A percentile compares a stretch with the other conserved stretches of the same genome.
Conservation (phyloP, 2,888 invertebrate genomes). For the Nephrocerus scutellatus region DNA sequence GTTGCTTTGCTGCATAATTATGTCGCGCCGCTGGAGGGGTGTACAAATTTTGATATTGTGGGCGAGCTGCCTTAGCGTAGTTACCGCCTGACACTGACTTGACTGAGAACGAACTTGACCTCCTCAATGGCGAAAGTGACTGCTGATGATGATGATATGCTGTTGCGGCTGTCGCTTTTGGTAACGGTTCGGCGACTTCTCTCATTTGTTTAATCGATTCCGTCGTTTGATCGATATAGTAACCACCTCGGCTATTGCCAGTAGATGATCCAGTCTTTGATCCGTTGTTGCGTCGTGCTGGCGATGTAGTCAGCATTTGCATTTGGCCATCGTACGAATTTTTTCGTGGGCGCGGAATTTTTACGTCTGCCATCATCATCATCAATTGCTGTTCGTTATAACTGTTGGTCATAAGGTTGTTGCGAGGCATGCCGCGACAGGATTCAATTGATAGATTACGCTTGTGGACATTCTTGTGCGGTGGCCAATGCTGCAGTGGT, state of each 20-base stretch:
- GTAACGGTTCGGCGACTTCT: constrained; percentile 22
- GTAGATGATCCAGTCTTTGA: constrained; percentile 10
- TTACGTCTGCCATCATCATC: constrained; percentile 33
- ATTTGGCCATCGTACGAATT: constrained; percentile 43
- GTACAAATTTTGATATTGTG: constrained; percentile 39
- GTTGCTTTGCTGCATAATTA: constrained; percentile 23
- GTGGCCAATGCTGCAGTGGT: constrained; percentile 21
- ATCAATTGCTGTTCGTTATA: constrained; percentile 43
- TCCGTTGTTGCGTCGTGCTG: constrained; percentile 21
- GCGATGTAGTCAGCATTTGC: constrained; percentile 23
- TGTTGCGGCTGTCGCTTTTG: constrained; percentile 19
- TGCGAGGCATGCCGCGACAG: constrained; percentile 22
- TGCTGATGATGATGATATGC: constrained; percentile 15
- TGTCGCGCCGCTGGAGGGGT: constrained; percentile 43
- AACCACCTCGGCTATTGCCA: constrained; percentile 9
- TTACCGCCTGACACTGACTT: constrained; percentile 37
- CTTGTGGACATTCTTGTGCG: constrained; percentile 21
- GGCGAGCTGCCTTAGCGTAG: constrained; percentile 27
- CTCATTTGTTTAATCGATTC: constrained; percentile 4
- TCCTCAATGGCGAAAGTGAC: constrained; percentile 51
- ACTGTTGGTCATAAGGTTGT: constrained; percentile 44
- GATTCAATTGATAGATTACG: constrained; percentile 15
- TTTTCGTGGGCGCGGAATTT: constrained; percentile 43
- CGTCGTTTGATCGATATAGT: constrained; percentile 30
- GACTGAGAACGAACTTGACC: constrained; percentile 62